A percentile compares a stretch with the other conserved stretches of the same genome.
phyloP scores from a whole-genome alignment of 2,888 invertebrate genomes.

The Ornithoptera alexandrae region DNA sequence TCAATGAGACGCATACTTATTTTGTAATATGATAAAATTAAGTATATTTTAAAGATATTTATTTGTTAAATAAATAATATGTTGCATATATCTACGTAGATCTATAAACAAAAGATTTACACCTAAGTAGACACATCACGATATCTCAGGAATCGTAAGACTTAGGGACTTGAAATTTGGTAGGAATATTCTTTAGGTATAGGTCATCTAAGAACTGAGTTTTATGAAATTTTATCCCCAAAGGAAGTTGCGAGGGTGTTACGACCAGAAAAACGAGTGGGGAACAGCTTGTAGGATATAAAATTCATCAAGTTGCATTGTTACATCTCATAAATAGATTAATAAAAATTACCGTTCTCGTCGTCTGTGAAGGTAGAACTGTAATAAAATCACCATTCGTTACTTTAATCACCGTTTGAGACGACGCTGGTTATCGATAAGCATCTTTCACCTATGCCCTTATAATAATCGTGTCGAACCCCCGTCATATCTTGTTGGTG shows the following conservation, averaged over 20 bases:
- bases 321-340: no score
- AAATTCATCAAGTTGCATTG: no score
- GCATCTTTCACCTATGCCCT: constrained; percentile 69
- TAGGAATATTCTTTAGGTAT: no score
- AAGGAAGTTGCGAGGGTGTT: no score
- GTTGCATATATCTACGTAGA: background rate
- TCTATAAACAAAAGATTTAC: no score
- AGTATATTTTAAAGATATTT: constrained; percentile 15
- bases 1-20: background rate
- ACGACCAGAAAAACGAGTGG: no score
- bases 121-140: no score
- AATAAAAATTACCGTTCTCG: constrained; percentile 13
- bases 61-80: background rate
- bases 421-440: constrained; percentile 53
- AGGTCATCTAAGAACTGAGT: no score
- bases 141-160: no score
- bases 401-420: constrained; percentile 31
- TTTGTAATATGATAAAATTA: background rate
- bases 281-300: no score
- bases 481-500: constrained; percentile 52
- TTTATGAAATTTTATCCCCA: no score
- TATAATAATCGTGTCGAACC: constrained; percentile 67
- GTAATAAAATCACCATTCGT: constrained; percentile 27
- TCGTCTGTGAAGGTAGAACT: constrained; percentile 11
- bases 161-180: no score